Conservation (phyloP, 2,113 vertebrate genomes). For the Phalacrocorax brasilianus region DNA sequence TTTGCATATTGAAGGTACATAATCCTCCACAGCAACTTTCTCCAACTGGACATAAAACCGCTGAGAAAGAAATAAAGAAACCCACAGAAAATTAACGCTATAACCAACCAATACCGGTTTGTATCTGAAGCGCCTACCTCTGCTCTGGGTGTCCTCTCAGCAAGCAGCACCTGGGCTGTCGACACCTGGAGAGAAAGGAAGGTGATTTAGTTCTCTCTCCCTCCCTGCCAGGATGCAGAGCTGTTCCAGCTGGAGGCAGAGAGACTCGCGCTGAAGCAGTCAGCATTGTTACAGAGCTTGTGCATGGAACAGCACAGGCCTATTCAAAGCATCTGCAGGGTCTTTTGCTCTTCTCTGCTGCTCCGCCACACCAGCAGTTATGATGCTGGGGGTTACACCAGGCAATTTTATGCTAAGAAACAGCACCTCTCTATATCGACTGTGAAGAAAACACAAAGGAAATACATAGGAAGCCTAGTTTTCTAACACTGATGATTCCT, state of each 20-base stretch:
- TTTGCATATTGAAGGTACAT: not conserved
- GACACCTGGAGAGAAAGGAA: too few relatives aligned
- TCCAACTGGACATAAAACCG: not conserved
- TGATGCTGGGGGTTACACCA: not conserved
- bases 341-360: not conserved
- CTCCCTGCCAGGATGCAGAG: accelerated
- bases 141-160: not conserved
- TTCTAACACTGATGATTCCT: not conserved
- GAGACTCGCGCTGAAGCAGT: not conserved
- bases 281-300: not conserved
- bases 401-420: not conserved
- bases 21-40: not conserved
- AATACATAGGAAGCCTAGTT: not conserved
- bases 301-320: accelerated
- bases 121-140: not conserved
- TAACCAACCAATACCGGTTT: not conserved
- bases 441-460: not conserved
- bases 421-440: accelerated
- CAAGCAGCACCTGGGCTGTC: not conserved
- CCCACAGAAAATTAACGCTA: not conserved
- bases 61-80: not conserved
- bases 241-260: not conserved
- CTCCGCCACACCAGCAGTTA: not conserved
- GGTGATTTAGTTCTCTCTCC: not conserved
- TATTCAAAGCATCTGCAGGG: not conserved